Conservation (phyloP, 2,888 invertebrate species). For the Seladonia tumulorum region DNA sequence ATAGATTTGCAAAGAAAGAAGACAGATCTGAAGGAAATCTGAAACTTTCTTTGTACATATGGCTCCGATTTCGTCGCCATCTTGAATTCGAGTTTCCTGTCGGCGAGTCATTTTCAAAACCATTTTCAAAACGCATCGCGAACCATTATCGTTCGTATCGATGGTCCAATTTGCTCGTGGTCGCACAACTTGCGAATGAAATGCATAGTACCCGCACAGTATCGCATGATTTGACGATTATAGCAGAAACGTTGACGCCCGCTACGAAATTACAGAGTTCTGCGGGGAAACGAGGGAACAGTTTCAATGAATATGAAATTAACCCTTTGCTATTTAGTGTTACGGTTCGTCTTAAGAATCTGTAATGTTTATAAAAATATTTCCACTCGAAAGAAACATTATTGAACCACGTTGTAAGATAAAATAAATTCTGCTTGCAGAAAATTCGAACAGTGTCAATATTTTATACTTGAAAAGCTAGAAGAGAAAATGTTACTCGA, state of each 20-base stretch:
- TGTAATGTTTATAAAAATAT: not conserved
- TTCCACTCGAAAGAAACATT: not conserved
- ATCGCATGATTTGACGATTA: not conserved
- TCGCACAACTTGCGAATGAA: not conserved
- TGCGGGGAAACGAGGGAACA: not conserved
- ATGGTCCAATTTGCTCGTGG: not conserved
- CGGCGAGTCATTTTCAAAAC: not conserved
- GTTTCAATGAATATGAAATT: not conserved
- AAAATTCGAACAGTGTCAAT: not conserved
- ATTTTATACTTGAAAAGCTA: not conserved
- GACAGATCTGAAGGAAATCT: not conserved
- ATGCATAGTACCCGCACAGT: not conserved
- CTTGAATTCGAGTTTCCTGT: constrained; percentile 5
- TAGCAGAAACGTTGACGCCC: not conserved
- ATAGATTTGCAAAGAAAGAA: not conserved
- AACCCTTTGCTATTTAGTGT: not conserved
- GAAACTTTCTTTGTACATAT: constrained; percentile 32
- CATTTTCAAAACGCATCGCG: not conserved
- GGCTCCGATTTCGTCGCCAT: constrained; percentile 5
- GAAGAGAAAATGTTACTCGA: not conserved
- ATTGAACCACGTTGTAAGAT: not conserved
- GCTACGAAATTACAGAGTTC: not conserved
- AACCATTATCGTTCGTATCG: constrained; percentile 21
- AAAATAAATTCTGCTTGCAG: too few relatives aligned
- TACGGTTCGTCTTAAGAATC: not conserved